Conservation (phyloP, 2,888 invertebrate species). For the Drymonia ruficornis region DNA sequence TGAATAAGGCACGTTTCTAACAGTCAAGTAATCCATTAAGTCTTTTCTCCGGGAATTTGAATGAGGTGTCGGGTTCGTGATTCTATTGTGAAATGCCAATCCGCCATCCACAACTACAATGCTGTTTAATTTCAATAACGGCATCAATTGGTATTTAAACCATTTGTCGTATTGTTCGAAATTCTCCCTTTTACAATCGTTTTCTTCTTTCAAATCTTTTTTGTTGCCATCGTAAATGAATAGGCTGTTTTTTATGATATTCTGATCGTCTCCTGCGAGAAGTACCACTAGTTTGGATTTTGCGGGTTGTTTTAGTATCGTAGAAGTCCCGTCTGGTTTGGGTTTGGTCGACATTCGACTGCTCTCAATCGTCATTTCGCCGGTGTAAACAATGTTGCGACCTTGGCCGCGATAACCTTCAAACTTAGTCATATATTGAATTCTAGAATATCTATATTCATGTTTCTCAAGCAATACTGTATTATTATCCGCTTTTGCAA, state of each 20-base stretch:
- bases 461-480: slow-evolving; percentile 47
- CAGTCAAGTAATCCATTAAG: slow-evolving; percentile 45
- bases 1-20: slow-evolving; percentile 41
- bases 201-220: slow-evolving; percentile 43
- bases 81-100: slow-evolving; percentile 39
- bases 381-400: slow-evolving; percentile 44
- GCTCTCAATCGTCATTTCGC: slow-evolving; percentile 41
- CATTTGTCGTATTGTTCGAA: slow-evolving; percentile 47
- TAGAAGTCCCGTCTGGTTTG: slow-evolving; percentile 41
- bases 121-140: slow-evolving; percentile 40
- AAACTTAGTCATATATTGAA: slow-evolving; percentile 45
- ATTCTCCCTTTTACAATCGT: slow-evolving; percentile 37
- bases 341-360: slow-evolving; percentile 43
- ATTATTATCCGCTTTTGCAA: slow-evolving; percentile 44
- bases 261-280: slow-evolving; percentile 42
- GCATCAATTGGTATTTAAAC: slow-evolving; percentile 42
- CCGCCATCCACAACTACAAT: slow-evolving; percentile 45
- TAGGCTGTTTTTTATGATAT: slow-evolving; percentile 36
- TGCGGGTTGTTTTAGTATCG: slow-evolving; percentile 45
- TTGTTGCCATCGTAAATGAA: slow-evolving; percentile 43
- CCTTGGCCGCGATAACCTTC: slow-evolving; percentile 40
- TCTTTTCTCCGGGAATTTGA: slow-evolving; percentile 44
- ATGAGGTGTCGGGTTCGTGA: slow-evolving; percentile 41
- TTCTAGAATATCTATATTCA: slow-evolving; percentile 40
- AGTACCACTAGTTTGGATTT: slow-evolving; percentile 39